Evolutionary conservation across 2,888 invertebrate genomes (phyloP).

Genomic region (Diarsia brunnea): DNA sequence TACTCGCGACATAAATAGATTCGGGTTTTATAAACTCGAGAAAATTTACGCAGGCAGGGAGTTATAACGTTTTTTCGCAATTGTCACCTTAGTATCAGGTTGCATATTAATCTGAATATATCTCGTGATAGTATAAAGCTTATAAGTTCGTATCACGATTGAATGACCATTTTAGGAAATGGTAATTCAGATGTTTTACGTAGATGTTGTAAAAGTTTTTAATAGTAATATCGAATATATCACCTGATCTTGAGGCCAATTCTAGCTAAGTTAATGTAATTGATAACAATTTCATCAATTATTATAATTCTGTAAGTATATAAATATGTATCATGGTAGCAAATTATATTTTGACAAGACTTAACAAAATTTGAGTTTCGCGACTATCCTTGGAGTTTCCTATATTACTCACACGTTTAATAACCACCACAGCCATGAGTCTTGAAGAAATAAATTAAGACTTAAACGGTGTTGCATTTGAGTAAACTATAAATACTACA

Average conservation of each 20-base stretch:
- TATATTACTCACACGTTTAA: background rate
- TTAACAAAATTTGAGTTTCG: background rate
- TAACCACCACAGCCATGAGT: background rate
- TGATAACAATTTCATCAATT: too few species aligned
- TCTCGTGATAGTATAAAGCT: background rate
- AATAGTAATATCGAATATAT: too few species aligned
- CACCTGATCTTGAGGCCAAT: too few species aligned
- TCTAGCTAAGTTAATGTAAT: too few species aligned
- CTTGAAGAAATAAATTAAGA: conserved; percentile 6
- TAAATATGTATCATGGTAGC: background rate
- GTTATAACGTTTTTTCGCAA: background rate
- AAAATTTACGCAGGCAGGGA: too few species aligned
- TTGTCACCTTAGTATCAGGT: background rate
- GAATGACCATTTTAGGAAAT: background rate
- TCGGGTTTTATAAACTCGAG: too few species aligned
- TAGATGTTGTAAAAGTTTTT: too few species aligned
- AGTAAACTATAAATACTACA: conserved; percentile 47
- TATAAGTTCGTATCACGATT: background rate
- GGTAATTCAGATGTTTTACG: background rate
- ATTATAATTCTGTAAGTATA: background rate
- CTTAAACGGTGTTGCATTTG: conserved; percentile 30
- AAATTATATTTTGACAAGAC: background rate
- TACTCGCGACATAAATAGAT: too few species aligned
- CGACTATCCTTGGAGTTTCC: background rate
- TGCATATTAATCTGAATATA: background rate